Percentiles rank a stretch among this genome's conserved stretches.
Conservation (phyloP, 2,113 vertebrate species). For the Lepisosteus osseus region DNA sequence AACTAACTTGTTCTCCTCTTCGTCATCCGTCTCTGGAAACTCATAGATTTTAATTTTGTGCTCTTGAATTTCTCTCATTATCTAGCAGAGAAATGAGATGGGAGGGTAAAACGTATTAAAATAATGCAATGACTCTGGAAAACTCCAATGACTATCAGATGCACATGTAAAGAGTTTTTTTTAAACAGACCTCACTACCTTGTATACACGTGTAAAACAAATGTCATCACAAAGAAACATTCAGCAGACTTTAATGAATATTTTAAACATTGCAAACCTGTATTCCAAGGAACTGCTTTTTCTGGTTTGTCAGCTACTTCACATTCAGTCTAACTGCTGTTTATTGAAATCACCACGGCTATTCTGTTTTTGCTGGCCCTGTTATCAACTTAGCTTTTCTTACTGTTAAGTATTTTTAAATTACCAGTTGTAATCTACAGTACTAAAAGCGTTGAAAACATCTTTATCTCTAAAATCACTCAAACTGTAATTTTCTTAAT, state of each 20-base stretch:
- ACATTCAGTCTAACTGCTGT: too few species aligned
- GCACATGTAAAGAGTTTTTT: background rate
- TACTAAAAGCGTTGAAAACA: too few species aligned
- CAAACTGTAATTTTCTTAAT: too few species aligned
- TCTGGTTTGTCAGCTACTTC: background rate
- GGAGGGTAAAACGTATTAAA: conserved; percentile 7
- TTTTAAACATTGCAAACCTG: too few species aligned
- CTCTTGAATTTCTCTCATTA: conserved; percentile 98
- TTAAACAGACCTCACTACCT: background rate
- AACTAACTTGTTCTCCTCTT: conserved; percentile 95
- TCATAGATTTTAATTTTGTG: conserved; percentile 99
- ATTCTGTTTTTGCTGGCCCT: conserved; percentile 1
- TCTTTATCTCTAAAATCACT: too few species aligned
- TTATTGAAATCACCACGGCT: background rate
- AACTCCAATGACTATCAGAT: background rate
- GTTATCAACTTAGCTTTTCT: background rate
- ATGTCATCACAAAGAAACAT: background rate
- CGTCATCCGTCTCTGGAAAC: conserved; percentile 96
- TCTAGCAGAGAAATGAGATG: conserved; percentile 60
- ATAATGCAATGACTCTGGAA: background rate
- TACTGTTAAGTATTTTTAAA: too few species aligned
- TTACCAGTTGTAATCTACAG: too few species aligned
- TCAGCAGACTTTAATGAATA: too few species aligned
- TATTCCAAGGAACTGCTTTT: background rate
- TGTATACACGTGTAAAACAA: background rate